These are phyloP conservation scores for Pithecia hirsuta DNA, from an alignment of 2,797 vertebrate species.

Conservation along the genomic window DNA sequence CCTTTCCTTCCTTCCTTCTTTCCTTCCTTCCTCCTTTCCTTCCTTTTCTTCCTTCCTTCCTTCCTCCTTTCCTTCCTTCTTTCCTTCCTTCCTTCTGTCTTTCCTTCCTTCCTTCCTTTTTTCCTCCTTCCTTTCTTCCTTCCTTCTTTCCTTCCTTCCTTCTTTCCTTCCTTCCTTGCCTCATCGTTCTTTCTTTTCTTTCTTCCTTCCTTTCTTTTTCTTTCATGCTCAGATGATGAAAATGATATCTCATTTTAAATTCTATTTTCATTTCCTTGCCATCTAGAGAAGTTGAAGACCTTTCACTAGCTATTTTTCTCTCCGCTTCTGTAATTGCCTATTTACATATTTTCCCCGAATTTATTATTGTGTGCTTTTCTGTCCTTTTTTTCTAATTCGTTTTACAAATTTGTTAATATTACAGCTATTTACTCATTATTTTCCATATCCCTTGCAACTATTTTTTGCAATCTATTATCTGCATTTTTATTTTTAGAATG, in stretches of 20 bases:
- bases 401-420: not conserved
- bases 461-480: not conserved
- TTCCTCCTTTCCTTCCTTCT: no score
- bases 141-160: no score
- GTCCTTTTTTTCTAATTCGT: not conserved
- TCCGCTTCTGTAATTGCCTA: not conserved
- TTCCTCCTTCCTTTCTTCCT: no score
- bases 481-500: not conserved
- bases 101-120: no score
- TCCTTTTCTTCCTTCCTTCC: no score
- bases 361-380: not conserved
- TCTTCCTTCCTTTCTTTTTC: no score
- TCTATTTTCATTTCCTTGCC: not conserved
- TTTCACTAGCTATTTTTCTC: not conserved
- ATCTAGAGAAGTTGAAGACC: not conserved
- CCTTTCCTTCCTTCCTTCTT: no score
- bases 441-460: not conserved
- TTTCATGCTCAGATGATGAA: not conserved
- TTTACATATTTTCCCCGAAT: not conserved
- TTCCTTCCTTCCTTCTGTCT: accelerated
- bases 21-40: accelerated
- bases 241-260: not conserved
- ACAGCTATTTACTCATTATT: not conserved
- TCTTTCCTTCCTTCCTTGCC: no score
- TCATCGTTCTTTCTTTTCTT: no score